Conservation (phyloP, 2,797 vertebrate genomes). For the Arnoldichthys spilopterus region DNA sequence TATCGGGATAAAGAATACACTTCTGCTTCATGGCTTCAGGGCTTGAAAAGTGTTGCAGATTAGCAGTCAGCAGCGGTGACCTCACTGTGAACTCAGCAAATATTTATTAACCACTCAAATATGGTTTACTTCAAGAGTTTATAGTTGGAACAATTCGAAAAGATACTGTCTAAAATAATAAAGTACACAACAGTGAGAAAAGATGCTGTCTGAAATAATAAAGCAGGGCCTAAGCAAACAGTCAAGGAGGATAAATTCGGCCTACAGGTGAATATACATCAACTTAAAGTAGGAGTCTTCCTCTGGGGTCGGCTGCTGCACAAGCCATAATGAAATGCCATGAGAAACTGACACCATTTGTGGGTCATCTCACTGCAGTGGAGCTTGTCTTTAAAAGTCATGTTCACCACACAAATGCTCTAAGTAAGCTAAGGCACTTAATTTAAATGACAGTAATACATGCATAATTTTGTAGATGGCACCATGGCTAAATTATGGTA, state of each 20-base stretch:
- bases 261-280: too few species aligned
- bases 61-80: neutral
- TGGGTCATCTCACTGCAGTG: neutral
- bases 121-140: constrained; percentile 9
- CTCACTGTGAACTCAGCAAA: constrained; percentile 5
- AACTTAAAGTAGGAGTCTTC: neutral
- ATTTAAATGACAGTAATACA: neutral
- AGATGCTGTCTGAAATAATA: constrained; percentile 13
- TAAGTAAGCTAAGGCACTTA: neutral
- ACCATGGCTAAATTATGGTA: too few species aligned
- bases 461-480: neutral
- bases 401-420: neutral
- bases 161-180: constrained; percentile 13
- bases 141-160: neutral
- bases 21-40: neutral
- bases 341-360: neutral
- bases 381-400: neutral
- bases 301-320: too few species aligned
- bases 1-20: neutral
- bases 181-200: neutral
- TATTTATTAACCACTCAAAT: constrained; percentile 6
- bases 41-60: constrained; percentile 4
- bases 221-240: neutral
- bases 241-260: neutral
- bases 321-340: neutral